A percentile compares a stretch with the other conserved stretches of the same genome.
phyloP scores from a whole-genome alignment of 2,797 vertebrate species.

The Helostoma temminkii region DNA sequence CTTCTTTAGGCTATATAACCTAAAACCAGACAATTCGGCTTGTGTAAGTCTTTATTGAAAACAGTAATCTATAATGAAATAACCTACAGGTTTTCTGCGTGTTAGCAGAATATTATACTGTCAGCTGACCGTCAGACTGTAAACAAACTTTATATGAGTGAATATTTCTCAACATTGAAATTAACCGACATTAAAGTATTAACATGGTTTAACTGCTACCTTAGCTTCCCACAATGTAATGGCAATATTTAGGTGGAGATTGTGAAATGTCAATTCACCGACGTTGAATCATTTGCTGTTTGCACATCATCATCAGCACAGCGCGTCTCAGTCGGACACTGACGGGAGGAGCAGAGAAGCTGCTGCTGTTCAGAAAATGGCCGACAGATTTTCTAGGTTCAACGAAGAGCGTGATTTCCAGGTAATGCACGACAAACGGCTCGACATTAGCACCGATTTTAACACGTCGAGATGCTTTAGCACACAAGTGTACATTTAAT shows the following conservation, averaged over 20 bases:
- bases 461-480: accelerated
- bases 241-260: conserved; percentile 3
- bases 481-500: neutral
- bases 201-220: too few relatives aligned
- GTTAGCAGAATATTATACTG: too few relatives aligned
- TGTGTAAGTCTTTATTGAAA: too few relatives aligned
- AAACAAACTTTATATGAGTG: neutral
- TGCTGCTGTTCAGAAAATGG: conserved; percentile 92
- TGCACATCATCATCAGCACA: conserved; percentile 57
- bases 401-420: conserved; percentile 99
- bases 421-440: conserved; percentile 81
- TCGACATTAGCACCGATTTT: accelerated
- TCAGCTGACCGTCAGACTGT: neutral
- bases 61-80: too few relatives aligned
- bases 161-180: too few relatives aligned
- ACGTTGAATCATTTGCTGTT: conserved; percentile 9
- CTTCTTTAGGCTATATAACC: too few relatives aligned
- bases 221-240: neutral
- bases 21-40: too few relatives aligned
- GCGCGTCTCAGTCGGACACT: conserved; percentile 45
- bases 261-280: conserved; percentile 31
- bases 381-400: conserved; percentile 98
- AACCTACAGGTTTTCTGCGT: too few relatives aligned
- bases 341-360: conserved; percentile 64
- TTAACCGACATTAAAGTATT: too few relatives aligned